Conservation (phyloP, 2,113 vertebrate genomes). For the Istiophorus platypterus region DNA sequence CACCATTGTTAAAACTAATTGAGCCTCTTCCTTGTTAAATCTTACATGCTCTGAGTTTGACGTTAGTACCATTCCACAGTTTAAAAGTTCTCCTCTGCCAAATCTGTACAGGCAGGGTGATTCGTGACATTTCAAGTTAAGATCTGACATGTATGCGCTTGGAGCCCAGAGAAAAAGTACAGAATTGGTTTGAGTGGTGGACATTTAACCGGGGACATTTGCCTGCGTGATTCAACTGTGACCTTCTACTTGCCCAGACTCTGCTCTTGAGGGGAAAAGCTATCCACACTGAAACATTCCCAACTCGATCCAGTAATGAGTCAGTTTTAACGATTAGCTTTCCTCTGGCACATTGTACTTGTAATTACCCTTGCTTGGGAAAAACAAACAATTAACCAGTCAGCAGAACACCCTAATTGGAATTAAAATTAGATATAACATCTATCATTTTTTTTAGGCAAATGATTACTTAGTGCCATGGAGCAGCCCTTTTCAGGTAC, state of each 20-base stretch:
- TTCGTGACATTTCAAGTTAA: conserved; percentile 15
- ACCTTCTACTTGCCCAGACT: conserved; percentile 64
- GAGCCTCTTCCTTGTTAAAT: conserved; percentile 54
- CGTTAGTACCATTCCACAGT: not conserved
- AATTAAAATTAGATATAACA: conserved; percentile 81
- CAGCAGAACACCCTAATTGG: conserved; percentile 81
- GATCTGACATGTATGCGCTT: not conserved
- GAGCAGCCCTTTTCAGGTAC: conserved; percentile 67
- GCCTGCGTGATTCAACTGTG: conserved; percentile 59
- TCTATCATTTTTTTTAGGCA: conserved; percentile 75
- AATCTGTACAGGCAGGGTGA: not conserved
- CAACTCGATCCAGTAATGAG: conserved; percentile 76
- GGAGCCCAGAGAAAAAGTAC: not conserved
- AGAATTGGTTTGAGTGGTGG: conserved; percentile 26
- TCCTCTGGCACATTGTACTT: conserved; percentile 78
- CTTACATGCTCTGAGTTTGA: conserved; percentile 35
- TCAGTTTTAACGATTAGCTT: conserved; percentile 74
- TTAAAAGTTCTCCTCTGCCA: conserved; percentile 23
- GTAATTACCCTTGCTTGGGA: conserved; percentile 79
- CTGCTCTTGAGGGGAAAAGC: conserved; percentile 46
- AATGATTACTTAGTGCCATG: conserved; percentile 72
- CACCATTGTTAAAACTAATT: conserved; percentile 63
- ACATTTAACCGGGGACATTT: conserved; percentile 43
- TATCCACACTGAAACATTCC: conserved; percentile 68
- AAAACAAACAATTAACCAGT: conserved; percentile 86